These are phyloP conservation scores for Anthoscopus minutus DNA, from an alignment of 2,113 vertebrate genomes.

Conservation along the genomic window DNA sequence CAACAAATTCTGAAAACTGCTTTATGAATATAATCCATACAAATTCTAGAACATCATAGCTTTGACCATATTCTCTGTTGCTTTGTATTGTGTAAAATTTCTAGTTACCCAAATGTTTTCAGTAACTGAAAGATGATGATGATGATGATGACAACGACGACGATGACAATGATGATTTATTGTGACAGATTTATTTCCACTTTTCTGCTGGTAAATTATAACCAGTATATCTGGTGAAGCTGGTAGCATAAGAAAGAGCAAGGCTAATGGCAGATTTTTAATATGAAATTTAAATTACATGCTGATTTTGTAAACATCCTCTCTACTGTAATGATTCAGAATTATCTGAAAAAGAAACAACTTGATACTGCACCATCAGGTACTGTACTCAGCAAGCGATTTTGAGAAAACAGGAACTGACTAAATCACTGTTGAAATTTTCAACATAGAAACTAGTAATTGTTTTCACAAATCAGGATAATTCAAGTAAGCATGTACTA, in stretches of 20 bases:
- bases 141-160: not conserved
- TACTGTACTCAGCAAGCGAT: not conserved
- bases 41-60: slow-evolving; percentile 33
- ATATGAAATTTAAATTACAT: not conserved
- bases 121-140: not conserved
- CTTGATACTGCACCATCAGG: not conserved
- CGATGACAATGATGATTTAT: not conserved
- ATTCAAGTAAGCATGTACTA: not conserved
- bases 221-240: not conserved
- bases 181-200: not conserved
- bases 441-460: not conserved
- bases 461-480: not conserved
- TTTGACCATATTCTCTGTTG: slow-evolving; percentile 25
- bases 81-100: slow-evolving; percentile 8
- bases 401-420: not conserved
- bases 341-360: not conserved
- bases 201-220: not conserved
- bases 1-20: slow-evolving; percentile 53
- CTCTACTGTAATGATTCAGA: not conserved
- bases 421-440: not conserved
- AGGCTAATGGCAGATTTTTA: not conserved
- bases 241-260: not conserved
- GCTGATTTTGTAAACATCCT: not conserved
- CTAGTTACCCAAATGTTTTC: not conserved
- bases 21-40: slow-evolving; percentile 28